Evolutionary conservation across 2,888 invertebrate species (phyloP), one percentile per base, ranked within the genome.

Genomic region (Falcaria lacertinaria): DNA sequence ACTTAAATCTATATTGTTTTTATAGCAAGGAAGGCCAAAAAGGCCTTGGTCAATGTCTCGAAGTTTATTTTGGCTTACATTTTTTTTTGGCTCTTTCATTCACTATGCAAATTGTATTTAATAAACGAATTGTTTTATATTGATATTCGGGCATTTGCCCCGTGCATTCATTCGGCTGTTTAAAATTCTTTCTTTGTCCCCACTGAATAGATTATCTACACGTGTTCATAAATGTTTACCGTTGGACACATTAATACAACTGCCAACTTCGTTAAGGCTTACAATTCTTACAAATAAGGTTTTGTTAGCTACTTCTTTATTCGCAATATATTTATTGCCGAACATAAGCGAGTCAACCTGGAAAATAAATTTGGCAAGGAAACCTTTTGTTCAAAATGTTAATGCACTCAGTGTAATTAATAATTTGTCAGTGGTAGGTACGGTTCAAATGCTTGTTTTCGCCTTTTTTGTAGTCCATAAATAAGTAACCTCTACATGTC

Each of bases 41-140:
- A 54, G 45, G 46, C 57, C 56, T 66, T 68, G 68, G 64, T 68
- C 74, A 78, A 81, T 76, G 79, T 76, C 80, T 73, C 57, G 67
- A 57, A 57, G 52, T 52, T 54, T 75, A 64, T n/a, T 73, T 72
- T 66, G 60, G 57, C 51, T 60, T 61, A 48, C 47, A 51, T n/a
- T 52, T 57, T 62, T 67, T 71, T 69, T 58, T 51, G 49, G 50
- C 49, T 44, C 38, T 41, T 37, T 37, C 37, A 25, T 11, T 7
- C 11, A 22, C 22, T 37, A 15, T n/a, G 19, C 19, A 36, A 16
- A 36, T n/a, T n/a, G n/a, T n/a, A n/a, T n/a, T n/a, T n/a, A n/a
- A n/a, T 36, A 19, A 15, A 22, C 8, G 14, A 22, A 4, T 2
- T 25, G 19, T 14, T 37, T 15, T 6, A 15, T 25, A 15, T 25